Conservation (phyloP, 2,113 vertebrate genomes). For the Abramis brama region DNA sequence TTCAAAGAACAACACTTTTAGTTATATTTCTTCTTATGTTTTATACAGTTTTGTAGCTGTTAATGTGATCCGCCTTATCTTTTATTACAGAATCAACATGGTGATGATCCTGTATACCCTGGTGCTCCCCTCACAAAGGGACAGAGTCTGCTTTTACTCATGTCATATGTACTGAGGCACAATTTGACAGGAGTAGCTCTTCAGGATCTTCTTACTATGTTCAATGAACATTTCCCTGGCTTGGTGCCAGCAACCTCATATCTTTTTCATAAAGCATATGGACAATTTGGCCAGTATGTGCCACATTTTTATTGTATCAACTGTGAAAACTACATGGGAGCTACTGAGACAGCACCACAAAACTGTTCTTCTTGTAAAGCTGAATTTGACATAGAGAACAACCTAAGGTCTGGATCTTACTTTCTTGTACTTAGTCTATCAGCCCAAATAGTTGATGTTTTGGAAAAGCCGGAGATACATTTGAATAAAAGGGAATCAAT, state of each 20-base stretch:
- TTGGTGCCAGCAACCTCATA: slow-evolving; percentile 36
- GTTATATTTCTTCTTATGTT: too few species aligned
- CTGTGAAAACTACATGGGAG: too few species aligned
- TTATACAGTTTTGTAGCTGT: too few species aligned
- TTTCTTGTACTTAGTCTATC: slow-evolving; percentile 39
- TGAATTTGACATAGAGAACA: background rate
- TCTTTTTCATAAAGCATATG: too few species aligned
- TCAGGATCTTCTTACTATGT: slow-evolving; percentile 36
- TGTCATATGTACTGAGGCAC: slow-evolving; percentile 43
- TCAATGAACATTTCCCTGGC: slow-evolving; percentile 52
- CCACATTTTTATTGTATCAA: slow-evolving; percentile 5
- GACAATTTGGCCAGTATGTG: too few species aligned
- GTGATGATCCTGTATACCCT: slow-evolving; percentile 39
- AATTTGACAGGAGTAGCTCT: slow-evolving; percentile 41
- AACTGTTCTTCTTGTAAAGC: too few species aligned
- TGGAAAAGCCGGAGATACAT: slow-evolving; percentile 12
- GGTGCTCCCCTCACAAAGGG: slow-evolving; percentile 41
- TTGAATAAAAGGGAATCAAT: background rate
- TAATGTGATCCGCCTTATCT: too few species aligned
- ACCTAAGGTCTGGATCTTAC: background rate
- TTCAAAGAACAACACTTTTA: too few species aligned
- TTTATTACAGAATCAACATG: too few species aligned
- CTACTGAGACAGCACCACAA: too few species aligned
- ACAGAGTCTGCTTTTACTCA: slow-evolving; percentile 38
- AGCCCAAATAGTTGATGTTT: slow-evolving; percentile 35